Base-by-base conservation (phyloP, 2,888 invertebrate species). In the Cheilosia vulpina region DNA sequence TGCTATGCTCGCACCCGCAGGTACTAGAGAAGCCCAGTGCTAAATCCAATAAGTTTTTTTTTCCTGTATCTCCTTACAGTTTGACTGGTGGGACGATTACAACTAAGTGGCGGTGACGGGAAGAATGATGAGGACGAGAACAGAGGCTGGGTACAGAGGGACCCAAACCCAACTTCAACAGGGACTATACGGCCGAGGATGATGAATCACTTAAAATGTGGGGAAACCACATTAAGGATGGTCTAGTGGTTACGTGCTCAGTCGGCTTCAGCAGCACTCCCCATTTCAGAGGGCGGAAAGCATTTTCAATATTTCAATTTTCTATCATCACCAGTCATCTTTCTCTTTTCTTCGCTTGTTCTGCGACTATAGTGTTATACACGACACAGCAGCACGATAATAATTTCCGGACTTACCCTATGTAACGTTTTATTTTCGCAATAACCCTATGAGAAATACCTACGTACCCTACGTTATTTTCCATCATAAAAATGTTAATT, bases 401-500 rank as follows among this genome's bases (percentile, higher is more conserved):
- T 71, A 82, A 82, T 82, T 77, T 82, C 77, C 76, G 81, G 69
- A 53, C 71, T 41, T 71, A 58, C 65, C 52, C 77, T 66, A 65
- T 71, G 81, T 76, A 65, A 57, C 53, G 71, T 82, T 82, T 63
- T 77, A 82, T 77, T 71, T 77, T 75, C 63, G 55, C 71, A 77
- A 71, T 71, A 82, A 82, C 65, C 63, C 63, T 69, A 60, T 76
- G 65, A 57, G 71, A 76, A 76, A 77, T 58, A 81, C 76, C 53
- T 75, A 65, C 62, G 52, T 75, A 81, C 71, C 71, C 58, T 69
- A 60, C 57, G 52, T 75, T 84, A 81, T 87, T 87, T 89, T 82
- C 87, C 89, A 90, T 90, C 89, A 90, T 90, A 90, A 90, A 90
- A 90, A 89, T 89, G 89, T 89, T 89, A 90, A 90, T 90, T 90